These are phyloP conservation scores for Luperina nickerlii DNA, from an alignment of 2,888 invertebrate species.

Conservation along the genomic window DNA sequence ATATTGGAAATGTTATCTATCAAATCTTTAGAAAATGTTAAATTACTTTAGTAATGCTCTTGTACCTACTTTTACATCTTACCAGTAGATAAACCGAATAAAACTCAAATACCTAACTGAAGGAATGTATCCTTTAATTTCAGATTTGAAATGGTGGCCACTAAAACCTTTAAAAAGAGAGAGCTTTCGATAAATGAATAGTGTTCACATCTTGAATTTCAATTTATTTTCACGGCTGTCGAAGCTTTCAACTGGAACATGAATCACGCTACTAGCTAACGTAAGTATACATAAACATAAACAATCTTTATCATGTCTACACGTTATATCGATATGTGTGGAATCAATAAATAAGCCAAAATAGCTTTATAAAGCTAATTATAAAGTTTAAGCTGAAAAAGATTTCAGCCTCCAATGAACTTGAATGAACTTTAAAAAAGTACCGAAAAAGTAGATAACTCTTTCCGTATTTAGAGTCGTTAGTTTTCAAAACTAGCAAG, in stretches of 20 bases:
- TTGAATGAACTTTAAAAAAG: not conserved
- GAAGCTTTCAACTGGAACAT: constrained; percentile 23
- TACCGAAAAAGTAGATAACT: not conserved
- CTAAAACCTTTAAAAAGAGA: not conserved
- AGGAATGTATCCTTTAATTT: not conserved
- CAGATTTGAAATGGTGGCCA: not conserved
- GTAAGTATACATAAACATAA: constrained; percentile 13
- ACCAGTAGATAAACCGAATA: not conserved
- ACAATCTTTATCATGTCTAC: constrained; percentile 1
- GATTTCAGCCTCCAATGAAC: not conserved
- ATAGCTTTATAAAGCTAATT: not conserved
- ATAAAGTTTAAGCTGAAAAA: not conserved
- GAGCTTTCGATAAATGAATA: not conserved
- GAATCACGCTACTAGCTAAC: constrained; percentile 14
- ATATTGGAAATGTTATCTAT: constrained; percentile 38
- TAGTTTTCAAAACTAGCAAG: constrained; percentile 7
- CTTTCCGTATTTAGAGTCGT: not conserved
- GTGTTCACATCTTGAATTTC: not conserved
- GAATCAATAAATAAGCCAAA: constrained; percentile 5
- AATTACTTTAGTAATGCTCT: not conserved
- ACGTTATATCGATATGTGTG: not conserved
- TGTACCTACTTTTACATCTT: not conserved
- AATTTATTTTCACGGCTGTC: constrained; percentile 12
- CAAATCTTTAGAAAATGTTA: constrained; percentile 20
- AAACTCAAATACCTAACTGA: not conserved